phyloP scores from a whole-genome alignment of 2,113 vertebrate genomes.

The Marmota monax region DNA sequence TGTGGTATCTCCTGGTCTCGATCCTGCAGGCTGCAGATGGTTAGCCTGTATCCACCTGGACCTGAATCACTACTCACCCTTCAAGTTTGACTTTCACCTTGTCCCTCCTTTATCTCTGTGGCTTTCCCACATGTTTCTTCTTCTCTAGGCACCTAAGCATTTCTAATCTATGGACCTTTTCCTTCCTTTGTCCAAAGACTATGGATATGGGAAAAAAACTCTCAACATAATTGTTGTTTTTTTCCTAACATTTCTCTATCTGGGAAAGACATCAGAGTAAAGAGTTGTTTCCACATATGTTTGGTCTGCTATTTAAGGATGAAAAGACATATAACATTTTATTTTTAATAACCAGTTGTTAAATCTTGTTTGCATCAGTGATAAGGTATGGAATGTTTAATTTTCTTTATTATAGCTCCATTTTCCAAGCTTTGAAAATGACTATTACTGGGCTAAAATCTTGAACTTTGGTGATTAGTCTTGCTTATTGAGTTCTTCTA shows the following conservation, averaged over 20 bases:
- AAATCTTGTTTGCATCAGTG: neutral
- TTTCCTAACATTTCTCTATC: neutral
- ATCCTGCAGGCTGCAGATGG: neutral
- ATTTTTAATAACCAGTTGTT: neutral
- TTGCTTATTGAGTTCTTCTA: neutral
- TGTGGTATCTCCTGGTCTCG: neutral
- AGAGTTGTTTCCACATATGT: neutral
- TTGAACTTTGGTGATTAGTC: neutral
- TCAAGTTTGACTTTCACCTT: neutral
- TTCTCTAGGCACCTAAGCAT: neutral
- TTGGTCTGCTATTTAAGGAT: neutral
- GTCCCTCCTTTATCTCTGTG: neutral
- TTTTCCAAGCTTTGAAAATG: conserved; percentile 12
- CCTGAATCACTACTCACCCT: neutral
- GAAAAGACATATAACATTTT: neutral
- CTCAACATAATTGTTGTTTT: neutral
- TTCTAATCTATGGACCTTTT: neutral
- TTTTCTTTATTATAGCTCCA: neutral
- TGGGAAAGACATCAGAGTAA: neutral
- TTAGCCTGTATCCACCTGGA: neutral
- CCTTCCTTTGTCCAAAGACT: neutral
- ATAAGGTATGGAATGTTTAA: neutral
- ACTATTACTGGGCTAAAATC: neutral
- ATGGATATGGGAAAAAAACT: neutral
- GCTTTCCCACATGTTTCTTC: neutral